Percentiles rank a stretch among this genome's conserved stretches.
These are phyloP conservation scores for Venustaconcha ellipsiformis DNA, from an alignment of 1,140 invertebrate species.

Conservation along the genomic window DNA sequence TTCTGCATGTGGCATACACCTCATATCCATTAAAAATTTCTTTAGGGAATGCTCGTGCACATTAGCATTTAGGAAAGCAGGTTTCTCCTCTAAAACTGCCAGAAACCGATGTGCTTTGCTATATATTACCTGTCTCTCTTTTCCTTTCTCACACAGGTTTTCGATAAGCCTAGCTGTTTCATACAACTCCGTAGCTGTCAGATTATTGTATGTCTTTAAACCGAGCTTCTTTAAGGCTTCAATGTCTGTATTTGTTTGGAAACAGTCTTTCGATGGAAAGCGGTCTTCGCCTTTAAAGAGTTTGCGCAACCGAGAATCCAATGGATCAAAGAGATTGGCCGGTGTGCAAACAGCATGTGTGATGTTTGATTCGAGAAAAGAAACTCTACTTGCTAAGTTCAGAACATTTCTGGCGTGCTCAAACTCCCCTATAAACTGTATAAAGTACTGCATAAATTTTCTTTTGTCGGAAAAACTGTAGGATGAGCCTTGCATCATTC, in stretches of 20 bases:
- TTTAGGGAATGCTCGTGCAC: neutral
- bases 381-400: neutral
- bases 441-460: conserved; percentile 6
- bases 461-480: neutral
- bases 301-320: neutral
- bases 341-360: neutral
- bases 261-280: conserved; percentile 1
- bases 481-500: too few relatives aligned
- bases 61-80: neutral
- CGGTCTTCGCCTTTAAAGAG: conserved; percentile 7
- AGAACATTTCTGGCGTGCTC: neutral
- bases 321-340: conserved; percentile 17
- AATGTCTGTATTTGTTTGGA: neutral
- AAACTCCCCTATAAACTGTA: neutral
- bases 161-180: neutral
- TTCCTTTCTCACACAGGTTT: neutral
- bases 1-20: neutral
- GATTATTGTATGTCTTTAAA: conserved; percentile 15
- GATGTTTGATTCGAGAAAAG: neutral
- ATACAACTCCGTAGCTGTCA: conserved; percentile 2
- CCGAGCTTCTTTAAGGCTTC: conserved; percentile 1
- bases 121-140: neutral
- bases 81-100: conserved; percentile 2
- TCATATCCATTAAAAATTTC: neutral
- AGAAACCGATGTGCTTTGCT: neutral